phyloP scores from a whole-genome alignment of 92 coral and sea anemone genomes.

The Meandrina meandrites region DNA sequence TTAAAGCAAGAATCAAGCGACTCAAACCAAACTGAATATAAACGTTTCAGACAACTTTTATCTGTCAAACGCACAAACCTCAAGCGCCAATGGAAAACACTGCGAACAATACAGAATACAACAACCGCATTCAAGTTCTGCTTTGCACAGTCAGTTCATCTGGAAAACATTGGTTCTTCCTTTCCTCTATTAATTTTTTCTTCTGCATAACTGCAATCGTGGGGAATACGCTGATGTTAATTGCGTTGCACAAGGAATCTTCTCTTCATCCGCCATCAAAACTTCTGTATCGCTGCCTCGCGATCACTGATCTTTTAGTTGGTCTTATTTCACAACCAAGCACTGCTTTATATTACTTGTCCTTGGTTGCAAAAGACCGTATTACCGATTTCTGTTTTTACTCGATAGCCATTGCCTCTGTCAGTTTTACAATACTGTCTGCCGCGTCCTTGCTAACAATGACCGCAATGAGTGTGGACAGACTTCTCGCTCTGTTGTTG shows the following conservation, averaged over 20 bases:
- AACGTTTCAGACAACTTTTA: too few relatives aligned
- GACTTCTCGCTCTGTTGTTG: constrained; percentile 27
- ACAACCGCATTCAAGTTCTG: background rate
- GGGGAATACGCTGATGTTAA: background rate
- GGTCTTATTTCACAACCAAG: background rate
- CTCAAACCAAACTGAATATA: too few relatives aligned
- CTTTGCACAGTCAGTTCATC: background rate
- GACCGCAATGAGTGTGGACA: constrained; percentile 16
- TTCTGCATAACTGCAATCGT: background rate
- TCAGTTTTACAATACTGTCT: background rate
- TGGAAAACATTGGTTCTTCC: background rate
- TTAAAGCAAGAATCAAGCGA: too few relatives aligned
- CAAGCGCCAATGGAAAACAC: background rate
- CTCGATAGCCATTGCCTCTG: background rate
- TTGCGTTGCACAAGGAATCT: background rate
- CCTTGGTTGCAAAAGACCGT: background rate
- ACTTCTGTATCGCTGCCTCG: background rate
- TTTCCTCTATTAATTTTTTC: background rate
- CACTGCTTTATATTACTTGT: background rate
- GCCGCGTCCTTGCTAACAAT: background rate
- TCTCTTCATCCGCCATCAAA: constrained; percentile 20
- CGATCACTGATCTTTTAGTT: constrained; percentile 5
- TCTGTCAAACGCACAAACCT: too few relatives aligned
- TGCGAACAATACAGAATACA: background rate
- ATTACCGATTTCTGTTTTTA: background rate